Evolutionary conservation across 1,140 invertebrate species (phyloP).

Genomic region (Schlechtendalia chinensis): DNA sequence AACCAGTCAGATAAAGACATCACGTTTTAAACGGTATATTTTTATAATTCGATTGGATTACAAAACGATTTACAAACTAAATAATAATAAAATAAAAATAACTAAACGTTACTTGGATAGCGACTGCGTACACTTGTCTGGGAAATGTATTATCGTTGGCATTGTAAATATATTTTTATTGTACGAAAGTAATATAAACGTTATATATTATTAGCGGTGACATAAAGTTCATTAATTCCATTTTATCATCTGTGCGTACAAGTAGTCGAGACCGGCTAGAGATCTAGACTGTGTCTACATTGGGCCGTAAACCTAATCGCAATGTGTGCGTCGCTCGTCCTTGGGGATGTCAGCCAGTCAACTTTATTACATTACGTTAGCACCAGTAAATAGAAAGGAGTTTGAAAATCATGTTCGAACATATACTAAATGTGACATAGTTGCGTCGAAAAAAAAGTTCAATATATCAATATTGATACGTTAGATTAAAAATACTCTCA

Average conservation of each 20-base stretch:
- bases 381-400: not conserved
- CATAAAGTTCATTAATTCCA: constrained; percentile 23
- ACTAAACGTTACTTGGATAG: too few relatives aligned
- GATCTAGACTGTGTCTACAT: not conserved
- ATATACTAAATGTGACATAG: not conserved
- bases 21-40: too few relatives aligned
- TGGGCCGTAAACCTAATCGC: not conserved
- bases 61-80: too few relatives aligned
- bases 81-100: not conserved
- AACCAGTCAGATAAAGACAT: too few relatives aligned
- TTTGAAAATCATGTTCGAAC: not conserved
- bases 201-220: not conserved
- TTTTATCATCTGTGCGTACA: not conserved
- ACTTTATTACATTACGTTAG: constrained; percentile 8
- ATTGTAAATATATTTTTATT: too few relatives aligned
- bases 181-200: not conserved
- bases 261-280: not conserved
- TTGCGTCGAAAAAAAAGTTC: not conserved
- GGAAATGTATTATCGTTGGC: too few relatives aligned
- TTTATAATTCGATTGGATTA: too few relatives aligned
- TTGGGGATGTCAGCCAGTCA: not conserved
- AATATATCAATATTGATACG: not conserved
- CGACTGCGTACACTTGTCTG: too few relatives aligned
- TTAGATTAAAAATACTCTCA: not conserved
- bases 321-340: constrained; percentile 5